These are phyloP conservation scores for Entomobrya proxima DNA, from an alignment of 2,888 invertebrate genomes.

Conservation along the genomic window DNA sequence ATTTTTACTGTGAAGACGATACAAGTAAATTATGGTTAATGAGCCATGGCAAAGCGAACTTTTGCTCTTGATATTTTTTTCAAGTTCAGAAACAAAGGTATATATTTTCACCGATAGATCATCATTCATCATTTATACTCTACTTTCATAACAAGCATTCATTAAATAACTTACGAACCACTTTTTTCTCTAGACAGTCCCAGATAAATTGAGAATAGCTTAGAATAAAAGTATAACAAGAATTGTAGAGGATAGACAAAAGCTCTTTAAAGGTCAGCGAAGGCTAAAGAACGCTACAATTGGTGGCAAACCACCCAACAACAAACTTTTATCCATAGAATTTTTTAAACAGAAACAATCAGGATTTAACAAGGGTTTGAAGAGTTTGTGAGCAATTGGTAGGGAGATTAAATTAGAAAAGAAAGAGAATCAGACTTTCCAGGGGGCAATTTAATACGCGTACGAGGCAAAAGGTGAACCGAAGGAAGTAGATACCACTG, in stretches of 20 bases:
- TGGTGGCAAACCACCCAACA: not conserved
- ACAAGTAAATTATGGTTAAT: too few species aligned
- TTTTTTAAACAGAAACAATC: conserved; percentile 38
- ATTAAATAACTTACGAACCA: conserved; percentile 14
- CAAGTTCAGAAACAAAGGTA: not conserved
- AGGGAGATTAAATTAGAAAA: conserved; percentile 9
- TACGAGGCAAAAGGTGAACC: conserved; percentile 60
- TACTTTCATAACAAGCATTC: conserved; percentile 1
- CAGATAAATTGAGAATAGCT: not conserved
- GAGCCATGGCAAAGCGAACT: not conserved
- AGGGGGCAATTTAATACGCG: conserved; percentile 53
- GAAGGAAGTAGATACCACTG: conserved; percentile 61
- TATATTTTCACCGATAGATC: not conserved
- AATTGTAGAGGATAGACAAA: too few species aligned
- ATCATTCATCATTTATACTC: not conserved
- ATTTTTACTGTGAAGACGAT: not conserved
- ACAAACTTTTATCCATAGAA: not conserved
- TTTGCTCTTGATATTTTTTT: not conserved
- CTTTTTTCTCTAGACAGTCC: not conserved
- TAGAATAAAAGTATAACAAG: not conserved
- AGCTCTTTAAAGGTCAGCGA: not conserved
- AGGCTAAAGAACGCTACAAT: not conserved
- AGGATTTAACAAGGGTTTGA: conserved; percentile 7
- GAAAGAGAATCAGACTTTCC: conserved; percentile 49
- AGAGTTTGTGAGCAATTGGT: conserved; percentile 30